Evolutionary conservation across 2,797 vertebrate species (phyloP), one percentile per base, ranked within the genome.

Genomic region (Paratrypauchen microcephalus): DNA sequence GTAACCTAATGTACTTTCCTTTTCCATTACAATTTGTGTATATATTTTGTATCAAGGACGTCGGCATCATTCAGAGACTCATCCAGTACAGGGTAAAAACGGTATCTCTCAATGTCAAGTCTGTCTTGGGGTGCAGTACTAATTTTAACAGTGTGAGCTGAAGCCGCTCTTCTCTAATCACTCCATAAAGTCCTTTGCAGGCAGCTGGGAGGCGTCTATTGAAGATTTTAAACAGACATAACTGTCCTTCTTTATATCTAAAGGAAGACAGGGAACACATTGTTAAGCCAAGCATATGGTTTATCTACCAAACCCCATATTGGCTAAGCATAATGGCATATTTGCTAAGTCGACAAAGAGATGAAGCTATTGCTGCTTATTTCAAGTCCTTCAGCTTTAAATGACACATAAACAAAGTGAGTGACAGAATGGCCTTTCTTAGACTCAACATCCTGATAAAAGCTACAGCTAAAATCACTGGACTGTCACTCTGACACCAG

Each of bases 381-480:
- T 85, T 72, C 72, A 76, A 81, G 71, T 75, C 52, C 76, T 76
- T 82, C 70, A 80, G 74, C 72, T 76, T 61, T 84, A 78, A 83
- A 77, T 83, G 85, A 83, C 84, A 79, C 65, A 82, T 30, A 71
- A 87, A 80, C 75, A 71, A 63, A 79, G 80, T 81, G 83, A 86
- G 76, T 80, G 86, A 85, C 83, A 79, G 71, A 7, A 9, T 83
- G 76, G 39, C 77, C 80, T 59, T 80, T 80, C 74, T 69, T 59
- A 60, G 72, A 70, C 86, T 78, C 82, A 88, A 79, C 80, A 84
- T 83, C 74, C 83, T 82, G 89, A 90, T 90, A 88, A 88, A 83
- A 81, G 72, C 76, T 73, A 67, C 71, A 26, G 70, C 79, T 87
- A 81, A 80, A 77, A 81, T 83, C 74, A 64, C 79, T 82, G 65